Conservation (phyloP, 2,888 invertebrate species). For the Eupelmus urozonus region DNA sequence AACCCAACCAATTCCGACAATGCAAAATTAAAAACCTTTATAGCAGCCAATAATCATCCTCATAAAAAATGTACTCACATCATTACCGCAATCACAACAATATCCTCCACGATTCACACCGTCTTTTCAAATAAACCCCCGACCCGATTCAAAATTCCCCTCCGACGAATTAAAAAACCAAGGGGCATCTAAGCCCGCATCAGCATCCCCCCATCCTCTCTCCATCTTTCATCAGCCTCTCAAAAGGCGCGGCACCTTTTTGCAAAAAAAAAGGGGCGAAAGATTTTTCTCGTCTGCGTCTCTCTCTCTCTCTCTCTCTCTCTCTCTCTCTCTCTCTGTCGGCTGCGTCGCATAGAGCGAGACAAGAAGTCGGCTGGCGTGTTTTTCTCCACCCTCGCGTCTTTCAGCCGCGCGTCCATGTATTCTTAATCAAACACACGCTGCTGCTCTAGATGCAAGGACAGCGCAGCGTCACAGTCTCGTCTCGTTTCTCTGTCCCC, state of each 20-base stretch:
- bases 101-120: too few species aligned
- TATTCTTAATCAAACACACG: slow-evolving; percentile 53
- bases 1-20: too few species aligned
- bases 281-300: neutral
- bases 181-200: too few species aligned
- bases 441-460: slow-evolving; percentile 44
- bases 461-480: slow-evolving; percentile 45
- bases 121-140: too few species aligned
- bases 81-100: too few species aligned
- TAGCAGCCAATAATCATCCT: too few species aligned
- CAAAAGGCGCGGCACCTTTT: slow-evolving; percentile 28
- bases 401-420: slow-evolving; percentile 42
- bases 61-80: too few species aligned
- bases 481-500: neutral
- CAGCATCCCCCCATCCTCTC: neutral
- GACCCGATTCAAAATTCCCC: neutral
- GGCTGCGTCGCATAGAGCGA: neutral
- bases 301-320: slow-evolving; percentile 2
- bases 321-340: slow-evolving; percentile 1
- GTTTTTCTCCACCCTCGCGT: slow-evolving; percentile 28
- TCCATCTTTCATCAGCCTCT: slow-evolving; percentile 25
- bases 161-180: too few species aligned
- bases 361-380: slow-evolving; percentile 38
- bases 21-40: too few species aligned
- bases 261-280: neutral